Evolutionary conservation across 1,140 invertebrate genomes (phyloP).

Genomic region (Linepithema humile): DNA sequence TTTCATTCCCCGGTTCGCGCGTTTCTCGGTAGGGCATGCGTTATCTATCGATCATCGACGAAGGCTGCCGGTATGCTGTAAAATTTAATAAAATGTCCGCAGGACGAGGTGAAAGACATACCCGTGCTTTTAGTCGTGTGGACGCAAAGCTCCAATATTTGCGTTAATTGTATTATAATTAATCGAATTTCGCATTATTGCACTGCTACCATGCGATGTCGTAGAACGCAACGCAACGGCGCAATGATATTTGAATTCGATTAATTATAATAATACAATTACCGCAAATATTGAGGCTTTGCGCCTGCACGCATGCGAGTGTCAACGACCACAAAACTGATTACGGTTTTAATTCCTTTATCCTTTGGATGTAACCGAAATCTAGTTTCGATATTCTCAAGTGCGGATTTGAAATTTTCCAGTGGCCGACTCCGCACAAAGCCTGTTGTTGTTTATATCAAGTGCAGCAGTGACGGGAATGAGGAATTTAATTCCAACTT

Average conservation of each 20-base stretch:
- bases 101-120: not conserved
- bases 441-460: not conserved
- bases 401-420: not conserved
- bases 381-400: not conserved
- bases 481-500: slow-evolving; percentile 28
- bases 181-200: slow-evolving; percentile 26
- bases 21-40: not conserved
- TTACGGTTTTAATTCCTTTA: slow-evolving; percentile 21
- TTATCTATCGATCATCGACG: slow-evolving; percentile 37
- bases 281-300: slow-evolving; percentile 33
- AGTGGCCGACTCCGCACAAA: not conserved
- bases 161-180: slow-evolving; percentile 33
- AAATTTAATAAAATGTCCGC: slow-evolving; percentile 48
- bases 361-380: not conserved
- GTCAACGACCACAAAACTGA: slow-evolving; percentile 44
- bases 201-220: not conserved
- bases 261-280: slow-evolving; percentile 34
- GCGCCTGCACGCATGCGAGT: slow-evolving; percentile 8
- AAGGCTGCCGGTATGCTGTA: not conserved
- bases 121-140: not conserved
- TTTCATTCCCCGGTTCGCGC: not conserved
- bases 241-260: slow-evolving; percentile 19
- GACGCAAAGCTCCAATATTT: not conserved
- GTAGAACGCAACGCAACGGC: not conserved
- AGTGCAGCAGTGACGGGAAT: not conserved